Evolutionary conservation across 30 jellyfish, hydroid and myxozoan genomes (phyloP).

Genomic region (Aurelia coerulea): DNA sequence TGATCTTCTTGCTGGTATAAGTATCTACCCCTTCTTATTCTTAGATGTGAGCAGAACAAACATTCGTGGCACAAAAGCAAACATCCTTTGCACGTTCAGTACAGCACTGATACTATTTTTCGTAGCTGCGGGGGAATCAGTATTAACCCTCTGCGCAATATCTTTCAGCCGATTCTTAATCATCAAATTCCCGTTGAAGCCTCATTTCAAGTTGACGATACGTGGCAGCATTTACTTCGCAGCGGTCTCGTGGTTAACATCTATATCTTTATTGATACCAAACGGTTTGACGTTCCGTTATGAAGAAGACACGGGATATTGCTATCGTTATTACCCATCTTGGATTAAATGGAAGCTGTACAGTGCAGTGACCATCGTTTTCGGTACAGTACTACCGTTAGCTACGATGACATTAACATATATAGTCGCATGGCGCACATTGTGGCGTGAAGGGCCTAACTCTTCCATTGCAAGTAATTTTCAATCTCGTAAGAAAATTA

Average conservation of each 20-base stretch:
- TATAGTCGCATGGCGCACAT: constrained; percentile 49
- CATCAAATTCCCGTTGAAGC: constrained; percentile 60
- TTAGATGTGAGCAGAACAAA: constrained; percentile 61
- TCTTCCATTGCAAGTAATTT: neutral
- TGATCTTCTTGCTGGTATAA: constrained; percentile 62
- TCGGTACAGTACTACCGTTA: constrained; percentile 53
- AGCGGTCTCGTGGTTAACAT: constrained; percentile 39
- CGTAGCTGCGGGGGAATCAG: constrained; percentile 65
- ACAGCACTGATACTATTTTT: constrained; percentile 55
- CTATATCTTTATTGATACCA: constrained; percentile 45
- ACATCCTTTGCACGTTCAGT: constrained; percentile 58
- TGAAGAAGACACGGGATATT: constrained; percentile 65
- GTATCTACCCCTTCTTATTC: constrained; percentile 55
- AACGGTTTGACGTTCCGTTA: constrained; percentile 31
- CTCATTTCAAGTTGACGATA: constrained; percentile 13
- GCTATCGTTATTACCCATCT: constrained; percentile 41
- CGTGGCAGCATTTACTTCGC: constrained; percentile 42
- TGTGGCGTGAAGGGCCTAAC: constrained; percentile 18
- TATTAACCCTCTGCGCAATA: constrained; percentile 58
- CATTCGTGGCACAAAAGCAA: constrained; percentile 8
- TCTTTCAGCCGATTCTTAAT: constrained; percentile 55
- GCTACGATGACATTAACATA: constrained; percentile 42
- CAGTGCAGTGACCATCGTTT: constrained; percentile 27
- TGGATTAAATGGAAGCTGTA: constrained; percentile 53
- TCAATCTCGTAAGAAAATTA: constrained; percentile 45